Evolutionary conservation across 2,113 vertebrate genomes (phyloP).

Genomic region (Varanus komodoensis): DNA sequence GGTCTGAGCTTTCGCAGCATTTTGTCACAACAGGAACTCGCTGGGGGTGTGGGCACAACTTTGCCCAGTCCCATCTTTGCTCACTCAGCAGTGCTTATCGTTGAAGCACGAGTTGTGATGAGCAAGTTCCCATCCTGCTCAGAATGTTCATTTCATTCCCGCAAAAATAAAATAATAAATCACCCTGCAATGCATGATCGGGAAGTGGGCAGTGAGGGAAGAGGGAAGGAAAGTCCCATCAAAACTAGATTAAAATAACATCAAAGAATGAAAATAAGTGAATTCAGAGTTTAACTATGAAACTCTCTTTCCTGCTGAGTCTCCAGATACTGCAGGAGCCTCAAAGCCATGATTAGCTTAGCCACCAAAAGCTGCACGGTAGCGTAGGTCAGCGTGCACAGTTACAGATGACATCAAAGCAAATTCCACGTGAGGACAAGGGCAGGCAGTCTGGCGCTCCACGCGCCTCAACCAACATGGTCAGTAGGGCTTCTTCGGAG

Average conservation of each 20-base stretch:
- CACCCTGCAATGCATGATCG: neutral
- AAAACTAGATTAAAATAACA: slow-evolving; percentile 72
- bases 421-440: slow-evolving; percentile 20
- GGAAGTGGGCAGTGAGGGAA: neutral
- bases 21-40: neutral
- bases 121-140: slow-evolving; percentile 2
- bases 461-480: slow-evolving; percentile 7
- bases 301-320: slow-evolving; percentile 66
- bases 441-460: neutral
- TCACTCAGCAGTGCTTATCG: neutral
- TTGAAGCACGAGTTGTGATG: slow-evolving; percentile 1
- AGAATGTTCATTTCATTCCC: slow-evolving; percentile 46
- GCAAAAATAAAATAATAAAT: neutral
- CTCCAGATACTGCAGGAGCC: slow-evolving; percentile 64
- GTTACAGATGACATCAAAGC: slow-evolving; percentile 68
- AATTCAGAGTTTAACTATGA: slow-evolving; percentile 67
- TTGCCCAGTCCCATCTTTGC: neutral
- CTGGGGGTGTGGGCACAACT: neutral
- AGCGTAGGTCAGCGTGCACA: slow-evolving; percentile 62
- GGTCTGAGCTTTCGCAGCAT: neutral
- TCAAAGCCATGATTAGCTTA: slow-evolving; percentile 63
- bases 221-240: slow-evolving; percentile 44
- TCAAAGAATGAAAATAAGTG: slow-evolving; percentile 66
- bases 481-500: neutral
- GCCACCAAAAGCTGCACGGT: slow-evolving; percentile 69